Conservation (phyloP, 2,888 invertebrate species). For the Acheta domesticus region DNA sequence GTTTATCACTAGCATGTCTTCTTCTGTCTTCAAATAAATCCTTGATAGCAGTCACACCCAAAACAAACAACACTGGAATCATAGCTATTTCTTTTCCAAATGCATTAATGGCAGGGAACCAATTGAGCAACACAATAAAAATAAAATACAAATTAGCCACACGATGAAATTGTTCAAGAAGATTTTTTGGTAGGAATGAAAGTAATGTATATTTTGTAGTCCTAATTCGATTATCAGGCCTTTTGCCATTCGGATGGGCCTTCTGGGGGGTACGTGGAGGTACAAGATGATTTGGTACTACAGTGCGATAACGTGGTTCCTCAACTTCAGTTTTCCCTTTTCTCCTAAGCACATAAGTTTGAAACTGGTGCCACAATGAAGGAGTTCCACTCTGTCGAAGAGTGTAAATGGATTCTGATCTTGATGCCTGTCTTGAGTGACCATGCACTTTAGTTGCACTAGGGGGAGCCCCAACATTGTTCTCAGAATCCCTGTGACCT, state of each 20-base stretch:
- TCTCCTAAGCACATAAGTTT: constrained; percentile 59
- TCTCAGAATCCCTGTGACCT: constrained; percentile 68
- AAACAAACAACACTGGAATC: constrained; percentile 91
- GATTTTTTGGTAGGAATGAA: constrained; percentile 92
- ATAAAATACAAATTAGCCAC: constrained; percentile 98
- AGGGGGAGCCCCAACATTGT: constrained; percentile 50
- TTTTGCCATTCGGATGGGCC: constrained; percentile 79
- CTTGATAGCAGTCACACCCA: constrained; percentile 90
- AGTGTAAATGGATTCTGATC: constrained; percentile 87
- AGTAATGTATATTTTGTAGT: constrained; percentile 93
- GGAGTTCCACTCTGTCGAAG: constrained; percentile 67
- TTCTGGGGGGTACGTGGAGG: constrained; percentile 74
- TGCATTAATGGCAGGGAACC: constrained; percentile 91
- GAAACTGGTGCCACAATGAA: constrained; percentile 67
- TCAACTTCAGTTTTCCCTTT: constrained; percentile 56
- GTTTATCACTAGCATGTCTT: constrained; percentile 82
- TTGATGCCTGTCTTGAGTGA: constrained; percentile 83
- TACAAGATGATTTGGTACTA: constrained; percentile 82
- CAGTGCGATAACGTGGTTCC: constrained; percentile 65
- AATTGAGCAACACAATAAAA: constrained; percentile 92
- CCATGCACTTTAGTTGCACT: constrained; percentile 55
- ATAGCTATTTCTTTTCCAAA: constrained; percentile 95
- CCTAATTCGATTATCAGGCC: constrained; percentile 78
- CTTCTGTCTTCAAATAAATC: constrained; percentile 92
- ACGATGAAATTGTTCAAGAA: constrained; percentile 95